Percentiles rank a stretch among this genome's conserved stretches.
Evolutionary conservation across 1,140 invertebrate genomes (phyloP).

Genomic region (Orchesella cincta): DNA sequence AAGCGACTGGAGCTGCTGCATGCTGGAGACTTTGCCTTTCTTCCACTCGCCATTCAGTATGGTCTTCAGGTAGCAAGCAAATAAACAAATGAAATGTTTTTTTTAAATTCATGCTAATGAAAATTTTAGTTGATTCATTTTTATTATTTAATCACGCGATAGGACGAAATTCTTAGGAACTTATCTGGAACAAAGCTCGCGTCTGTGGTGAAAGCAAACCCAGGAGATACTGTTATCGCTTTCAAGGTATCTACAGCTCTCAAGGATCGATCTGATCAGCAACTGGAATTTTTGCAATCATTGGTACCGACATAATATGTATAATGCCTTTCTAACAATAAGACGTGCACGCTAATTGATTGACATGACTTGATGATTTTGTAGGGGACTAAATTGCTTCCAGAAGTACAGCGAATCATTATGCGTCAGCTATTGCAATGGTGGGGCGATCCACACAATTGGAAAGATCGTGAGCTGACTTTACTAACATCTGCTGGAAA

Average conservation of each 20-base stretch:
- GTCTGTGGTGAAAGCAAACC: conserved; percentile 30
- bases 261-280: conserved; percentile 31
- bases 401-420: conserved; percentile 37
- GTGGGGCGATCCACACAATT: conserved; percentile 39
- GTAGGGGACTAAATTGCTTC: conserved; percentile 37
- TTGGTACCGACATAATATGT: conserved; percentile 23
- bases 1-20: conserved; percentile 33
- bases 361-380: background rate
- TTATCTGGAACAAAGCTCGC: conserved; percentile 35
- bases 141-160: background rate
- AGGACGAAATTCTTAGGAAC: conserved; percentile 19
- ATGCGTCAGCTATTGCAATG: conserved; percentile 35
- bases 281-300: conserved; percentile 40
- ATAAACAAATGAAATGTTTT: background rate
- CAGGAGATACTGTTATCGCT: conserved; percentile 36
- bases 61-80: conserved; percentile 32
- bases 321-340: background rate
- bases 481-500: conserved; percentile 36
- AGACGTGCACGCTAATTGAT: no score
- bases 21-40: conserved; percentile 36
- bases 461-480: conserved; percentile 39
- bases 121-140: background rate
- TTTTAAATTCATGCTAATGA: background rate
- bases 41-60: conserved; percentile 39
- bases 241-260: conserved; percentile 34